Evolutionary conservation across 2,113 vertebrate species (phyloP).

Genomic region (Sorex fumeus): DNA sequence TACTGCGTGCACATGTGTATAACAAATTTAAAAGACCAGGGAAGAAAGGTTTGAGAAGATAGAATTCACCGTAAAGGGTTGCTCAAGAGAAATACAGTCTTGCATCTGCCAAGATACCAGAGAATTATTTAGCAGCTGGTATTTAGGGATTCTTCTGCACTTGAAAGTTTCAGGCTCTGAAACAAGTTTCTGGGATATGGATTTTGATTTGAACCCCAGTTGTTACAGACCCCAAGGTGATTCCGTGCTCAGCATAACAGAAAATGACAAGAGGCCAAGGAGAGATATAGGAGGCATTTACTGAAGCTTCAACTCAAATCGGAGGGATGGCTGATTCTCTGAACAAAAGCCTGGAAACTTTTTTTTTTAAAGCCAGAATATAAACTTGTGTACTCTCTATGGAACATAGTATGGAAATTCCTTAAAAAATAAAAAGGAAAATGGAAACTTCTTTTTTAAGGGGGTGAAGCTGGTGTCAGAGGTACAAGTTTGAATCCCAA

Average conservation of each 20-base stretch:
- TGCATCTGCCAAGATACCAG: conserved; percentile 14
- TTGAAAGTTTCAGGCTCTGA: conserved; percentile 53
- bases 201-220: conserved; percentile 61
- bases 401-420: too few species aligned
- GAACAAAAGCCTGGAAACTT: too few species aligned
- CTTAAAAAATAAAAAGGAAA: too few species aligned
- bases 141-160: conserved; percentile 42
- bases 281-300: neutral
- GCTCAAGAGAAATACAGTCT: conserved; percentile 3
- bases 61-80: conserved; percentile 48
- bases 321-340: too few species aligned
- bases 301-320: too few species aligned
- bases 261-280: neutral
- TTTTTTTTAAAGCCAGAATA: too few species aligned
- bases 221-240: neutral
- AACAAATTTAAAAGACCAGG: conserved; percentile 59
- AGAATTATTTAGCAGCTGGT: conserved; percentile 50
- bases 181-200: conserved; percentile 51
- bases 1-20: neutral
- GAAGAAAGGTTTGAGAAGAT: conserved; percentile 5
- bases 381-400: too few species aligned
- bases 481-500: too few species aligned
- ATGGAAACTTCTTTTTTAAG: neutral
- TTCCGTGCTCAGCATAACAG: neutral
- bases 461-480: too few species aligned